Evolutionary conservation across 1,140 invertebrate species (phyloP), one percentile per base, ranked within the genome.

Genomic region (Drosophila seguyi): DNA sequence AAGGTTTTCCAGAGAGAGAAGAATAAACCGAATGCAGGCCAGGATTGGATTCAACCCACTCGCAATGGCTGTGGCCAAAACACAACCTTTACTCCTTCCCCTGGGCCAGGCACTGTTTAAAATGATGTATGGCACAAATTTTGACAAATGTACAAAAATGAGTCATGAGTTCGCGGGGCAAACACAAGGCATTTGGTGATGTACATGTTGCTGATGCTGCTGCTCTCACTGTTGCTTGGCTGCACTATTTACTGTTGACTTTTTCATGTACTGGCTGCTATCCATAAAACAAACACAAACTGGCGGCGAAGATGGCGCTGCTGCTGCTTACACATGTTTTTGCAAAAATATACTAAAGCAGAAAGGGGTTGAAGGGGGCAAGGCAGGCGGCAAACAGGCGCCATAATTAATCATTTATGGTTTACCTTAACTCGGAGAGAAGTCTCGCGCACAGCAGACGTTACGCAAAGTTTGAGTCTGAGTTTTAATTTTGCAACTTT

Each of bases 101-200:
- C 77, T 29, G 50, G 20, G 57, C 6, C 31, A 20, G 65, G 61
- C 76, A 71, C 77, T 84, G 90, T 91, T 91, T 87, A 78, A 91
- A 85, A 91, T 91, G 88, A 91, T 91, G 84, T 78, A 91, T 91
- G 72, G 84, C 88, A 60, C 79, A 82, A 85, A 91, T 87, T 91
- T 91, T 91, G 88, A 91, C 88, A 91, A 91, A 91, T 91, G 88
- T 82, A 91, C 84, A 88, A 91, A 91, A 91, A 90, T 91, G 88
- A 91, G 88, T 91, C 88, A 91, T 91, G 88, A 91, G 87, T 76
- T 79, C 72, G 85, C 87, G 73, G 72, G 75, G 63, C 83, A 86
- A 86, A 86, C 83, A 86, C 78, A 82, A 76, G 72, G 79, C 77
- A 62, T 31, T 81, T 66, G 65, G 57, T 62, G 57, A 34, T 68